phyloP scores from a whole-genome alignment of 2,113 vertebrate species.

The Pholis gunnellus region DNA sequence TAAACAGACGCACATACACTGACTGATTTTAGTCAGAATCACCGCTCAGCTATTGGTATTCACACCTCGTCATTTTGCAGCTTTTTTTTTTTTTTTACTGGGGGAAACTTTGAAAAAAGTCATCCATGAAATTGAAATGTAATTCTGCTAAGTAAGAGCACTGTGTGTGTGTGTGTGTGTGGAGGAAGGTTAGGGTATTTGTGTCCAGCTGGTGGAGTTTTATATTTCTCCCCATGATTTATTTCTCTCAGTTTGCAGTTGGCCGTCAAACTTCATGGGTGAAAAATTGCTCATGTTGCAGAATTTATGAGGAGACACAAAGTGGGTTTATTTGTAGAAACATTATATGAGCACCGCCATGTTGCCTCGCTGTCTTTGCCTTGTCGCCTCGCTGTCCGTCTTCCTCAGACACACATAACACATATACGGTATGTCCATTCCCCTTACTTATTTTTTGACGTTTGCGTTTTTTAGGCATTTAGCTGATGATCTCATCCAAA shows the following conservation, averaged over 20 bases:
- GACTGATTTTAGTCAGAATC: constrained; percentile 10
- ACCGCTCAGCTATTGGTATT: constrained; percentile 42
- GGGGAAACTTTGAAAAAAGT: constrained; percentile 42
- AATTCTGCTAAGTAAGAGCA: constrained; percentile 52
- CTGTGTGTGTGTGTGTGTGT: constrained; percentile 9
- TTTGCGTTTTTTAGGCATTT: constrained; percentile 17
- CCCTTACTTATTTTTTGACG: constrained; percentile 1
- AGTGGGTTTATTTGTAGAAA: constrained; percentile 63
- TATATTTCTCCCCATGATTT: constrained; percentile 63
- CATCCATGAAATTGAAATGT: constrained; percentile 62
- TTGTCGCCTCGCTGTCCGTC: constrained; percentile 27
- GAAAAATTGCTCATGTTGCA: constrained; percentile 60
- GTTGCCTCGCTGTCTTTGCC: constrained; percentile 24
- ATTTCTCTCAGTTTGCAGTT: constrained; percentile 63
- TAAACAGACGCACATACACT: constrained; percentile 19
- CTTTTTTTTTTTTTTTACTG: constrained; percentile 13
- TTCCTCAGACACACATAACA: background rate
- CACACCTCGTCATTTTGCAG: constrained; percentile 39
- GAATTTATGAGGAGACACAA: constrained; percentile 61
- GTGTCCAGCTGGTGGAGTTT: constrained; percentile 62
- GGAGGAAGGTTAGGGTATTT: constrained; percentile 31
- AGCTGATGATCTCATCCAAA: constrained; percentile 7
- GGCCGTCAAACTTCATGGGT: constrained; percentile 66
- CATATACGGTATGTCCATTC: background rate
- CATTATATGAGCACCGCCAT: constrained; percentile 43